Evolutionary conservation across 92 coral and sea anemone genomes (phyloP).

Genomic region (Pocillopora grandis): DNA sequence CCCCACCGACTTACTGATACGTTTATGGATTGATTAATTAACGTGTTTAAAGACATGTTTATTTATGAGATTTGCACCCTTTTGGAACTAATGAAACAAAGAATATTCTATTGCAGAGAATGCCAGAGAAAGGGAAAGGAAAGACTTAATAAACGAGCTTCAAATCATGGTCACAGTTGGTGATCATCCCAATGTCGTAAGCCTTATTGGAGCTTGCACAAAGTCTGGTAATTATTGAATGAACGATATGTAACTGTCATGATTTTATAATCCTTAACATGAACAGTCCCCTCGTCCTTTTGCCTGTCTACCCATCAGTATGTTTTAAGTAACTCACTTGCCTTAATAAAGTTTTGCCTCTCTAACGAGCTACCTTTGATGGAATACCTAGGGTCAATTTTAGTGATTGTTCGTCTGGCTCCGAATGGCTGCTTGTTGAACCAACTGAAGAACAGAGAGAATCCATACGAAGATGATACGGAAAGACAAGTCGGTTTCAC

Average conservation of each 20-base stretch:
- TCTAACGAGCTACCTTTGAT: too few species aligned
- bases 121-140: conserved; percentile 11
- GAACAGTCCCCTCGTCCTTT: too few species aligned
- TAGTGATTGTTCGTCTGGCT: conserved; percentile 66
- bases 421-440: conserved; percentile 61
- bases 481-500: not conserved
- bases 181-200: conserved; percentile 27
- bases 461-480: not conserved
- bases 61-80: too few species aligned
- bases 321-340: too few species aligned
- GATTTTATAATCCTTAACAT: too few species aligned
- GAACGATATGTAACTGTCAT: too few species aligned
- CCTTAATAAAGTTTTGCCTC: too few species aligned
- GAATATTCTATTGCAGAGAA: not conserved
- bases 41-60: not conserved
- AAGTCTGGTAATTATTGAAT: too few species aligned
- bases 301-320: too few species aligned
- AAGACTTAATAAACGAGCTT: conserved; percentile 21
- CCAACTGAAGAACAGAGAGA: conserved; percentile 54
- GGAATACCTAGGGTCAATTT: conserved; percentile 22
- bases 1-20: too few species aligned
- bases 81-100: not conserved
- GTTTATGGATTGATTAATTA: not conserved
- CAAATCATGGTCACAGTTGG: conserved; percentile 27
- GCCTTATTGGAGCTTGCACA: too few species aligned